Base-by-base conservation (phyloP, 2,113 vertebrate genomes). In the Baryphthengus martii region DNA sequence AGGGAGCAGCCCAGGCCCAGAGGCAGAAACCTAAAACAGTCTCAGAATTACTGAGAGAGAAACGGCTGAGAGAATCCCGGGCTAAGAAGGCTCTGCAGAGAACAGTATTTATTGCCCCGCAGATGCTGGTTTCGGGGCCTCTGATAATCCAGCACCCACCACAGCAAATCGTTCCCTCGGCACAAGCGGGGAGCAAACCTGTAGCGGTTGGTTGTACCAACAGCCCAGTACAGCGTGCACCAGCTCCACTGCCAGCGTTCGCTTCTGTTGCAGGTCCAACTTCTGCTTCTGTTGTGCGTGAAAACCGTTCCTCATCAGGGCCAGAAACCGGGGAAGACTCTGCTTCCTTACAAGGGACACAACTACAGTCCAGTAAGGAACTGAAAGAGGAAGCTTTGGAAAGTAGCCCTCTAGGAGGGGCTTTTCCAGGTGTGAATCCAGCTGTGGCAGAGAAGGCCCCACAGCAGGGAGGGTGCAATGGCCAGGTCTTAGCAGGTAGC, bases 1-100 rank as follows among this genome's bases (percentile, higher is more conserved):
- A 21, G 4, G 66, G 33, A 2, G 31, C 82, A 16, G 92, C 72
- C 66, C 71, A 24, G 2, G 63, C 18, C 3, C 94, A 95, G 6
- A 75, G 77, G 45, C 92, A 94, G 17, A 98, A 97, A 37, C 94
- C 90, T 3, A 98, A 98, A 95, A 98, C 98, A 0, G 98, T 99
- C 76, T 98, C 85, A 0, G 95, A 98, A 49, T 76, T 98, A 42
- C 97, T 99, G 21, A 79, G 83, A 8, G 98, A 98, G 78, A 97
- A 98, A 74, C 89, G 97, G 13, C 93, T 95, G 3, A 87, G 90
- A 29, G 91, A 96, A 59, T 79, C 29, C 26, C 79, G 24, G 20
- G 97, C 96, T 40, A 89, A 24, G 84, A 95, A 84, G 5, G 75
- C 93, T 0, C 0, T 79, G 44, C 93, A 74, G 78, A 67, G 61